Evolutionary conservation across 2,113 vertebrate species (phyloP), one percentile per base, ranked within the genome.

Genomic region (Puffinus mauretanicus): DNA sequence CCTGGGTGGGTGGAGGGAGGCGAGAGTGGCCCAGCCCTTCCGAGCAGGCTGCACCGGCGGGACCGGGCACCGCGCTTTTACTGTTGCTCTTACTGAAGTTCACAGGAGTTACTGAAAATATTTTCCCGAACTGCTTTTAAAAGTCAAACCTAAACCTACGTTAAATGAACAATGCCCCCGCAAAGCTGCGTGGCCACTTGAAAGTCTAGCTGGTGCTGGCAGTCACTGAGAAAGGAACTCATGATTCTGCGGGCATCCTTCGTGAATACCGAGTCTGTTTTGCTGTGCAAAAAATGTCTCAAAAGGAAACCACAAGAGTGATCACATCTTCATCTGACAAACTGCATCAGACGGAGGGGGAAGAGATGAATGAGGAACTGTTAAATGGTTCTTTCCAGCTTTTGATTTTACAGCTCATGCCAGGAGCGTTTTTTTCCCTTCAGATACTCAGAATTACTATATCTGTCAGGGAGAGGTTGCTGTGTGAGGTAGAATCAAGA

Each of bases 331-430:
- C 94, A 86, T 96, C 95, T 94, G 91, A 95, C 81, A 91, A 92
- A 82, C 91, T 87, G 83, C 80, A 92, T 38, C 86, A 79, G 88
- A 42, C 36, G 1, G 34, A 86, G 73, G 47, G 80, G 91, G 91
- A 94, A 94, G 80, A 94, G 61, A 91, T 88, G 88, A 96, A 97
- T 92, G 96, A 96, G 96, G 97, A 97, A 97, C 96, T 72, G 83
- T 40, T 89, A 60, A 42, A 42, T 51, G 96, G 96, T 93, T 87
- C 91, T 97, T 97, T 96, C 96, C 97, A 96, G 91, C 81, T 92
- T 85, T 57, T 85, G 78, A 52, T 55, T 77, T 87, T 27, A 67
- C 82, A 96, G 91, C 49, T 94, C 78, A 42, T 46, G 34, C 62
- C 93, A 65, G 57, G 34, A 94, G 49, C 1, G 2, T 1, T 34